phyloP scores from a whole-genome alignment of 1,140 invertebrate genomes.

The Tetragnatha versicolor region DNA sequence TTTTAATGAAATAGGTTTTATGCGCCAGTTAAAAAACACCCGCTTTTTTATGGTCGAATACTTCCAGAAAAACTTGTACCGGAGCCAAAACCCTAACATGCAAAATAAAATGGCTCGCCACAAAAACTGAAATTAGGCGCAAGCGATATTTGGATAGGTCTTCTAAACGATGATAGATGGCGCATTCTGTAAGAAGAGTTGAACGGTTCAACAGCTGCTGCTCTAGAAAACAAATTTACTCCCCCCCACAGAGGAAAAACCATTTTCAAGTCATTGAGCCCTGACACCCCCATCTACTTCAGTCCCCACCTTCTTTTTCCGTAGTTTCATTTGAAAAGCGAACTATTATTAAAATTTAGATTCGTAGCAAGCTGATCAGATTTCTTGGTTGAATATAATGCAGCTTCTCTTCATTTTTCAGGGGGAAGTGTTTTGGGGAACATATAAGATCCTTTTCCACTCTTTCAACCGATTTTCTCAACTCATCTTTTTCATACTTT shows the following conservation, averaged over 20 bases:
- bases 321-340: conserved; percentile 31
- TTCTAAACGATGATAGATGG: conserved; percentile 37
- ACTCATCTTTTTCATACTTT: too few species aligned
- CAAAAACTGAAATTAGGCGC: conserved; percentile 46
- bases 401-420: background rate
- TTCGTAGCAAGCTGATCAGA: conserved; percentile 38
- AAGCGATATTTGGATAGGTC: conserved; percentile 37
- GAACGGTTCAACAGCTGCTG: conserved; percentile 35
- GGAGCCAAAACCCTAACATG: too few species aligned
- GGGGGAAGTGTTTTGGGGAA: conserved; percentile 16
- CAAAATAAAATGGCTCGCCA: conserved; percentile 10
- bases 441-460: too few species aligned
- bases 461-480: too few species aligned
- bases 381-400: conserved; percentile 47
- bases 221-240: conserved; percentile 4
- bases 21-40: too few species aligned
- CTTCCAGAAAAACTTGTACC: too few species aligned
- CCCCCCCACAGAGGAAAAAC: conserved; percentile 27
- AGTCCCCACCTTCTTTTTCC: conserved; percentile 14
- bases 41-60: too few species aligned
- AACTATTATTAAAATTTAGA: conserved; percentile 35
- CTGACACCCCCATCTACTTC: conserved; percentile 28
- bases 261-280: conserved; percentile 41
- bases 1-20: too few species aligned
- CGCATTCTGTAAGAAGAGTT: conserved; percentile 23